phyloP scores from a whole-genome alignment of 2,888 invertebrate genomes.

The Trisateles emortualis region DNA sequence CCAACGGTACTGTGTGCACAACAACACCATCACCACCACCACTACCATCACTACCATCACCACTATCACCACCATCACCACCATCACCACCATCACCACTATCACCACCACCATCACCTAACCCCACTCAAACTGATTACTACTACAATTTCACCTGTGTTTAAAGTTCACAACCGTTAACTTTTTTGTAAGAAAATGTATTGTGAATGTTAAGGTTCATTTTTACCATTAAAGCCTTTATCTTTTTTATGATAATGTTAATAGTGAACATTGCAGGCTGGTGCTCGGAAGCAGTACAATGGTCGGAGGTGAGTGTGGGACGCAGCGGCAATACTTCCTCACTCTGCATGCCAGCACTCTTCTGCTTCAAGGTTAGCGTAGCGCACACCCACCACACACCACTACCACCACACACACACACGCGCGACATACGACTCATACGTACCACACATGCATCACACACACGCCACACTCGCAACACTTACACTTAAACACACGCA shows the following conservation, averaged over 20 bases:
- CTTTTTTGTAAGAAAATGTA: too few species aligned
- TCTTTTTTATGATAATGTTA: not conserved
- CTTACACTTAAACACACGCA: not conserved
- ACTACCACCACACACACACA: constrained; percentile 35
- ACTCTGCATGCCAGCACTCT: constrained; percentile 95
- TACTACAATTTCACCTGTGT: too few species aligned
- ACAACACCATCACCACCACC: too few species aligned
- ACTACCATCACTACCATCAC: too few species aligned
- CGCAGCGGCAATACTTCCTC: constrained; percentile 88
- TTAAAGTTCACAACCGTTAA: too few species aligned
- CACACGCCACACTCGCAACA: constrained; percentile 9
- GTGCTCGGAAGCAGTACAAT: constrained; percentile 35
- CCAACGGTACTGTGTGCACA: constrained; percentile 41
- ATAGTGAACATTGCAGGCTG: constrained; percentile 27
- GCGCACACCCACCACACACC: constrained; percentile 40
- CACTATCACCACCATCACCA: too few species aligned
- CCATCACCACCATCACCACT: too few species aligned
- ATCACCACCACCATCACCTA: too few species aligned
- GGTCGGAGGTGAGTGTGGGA: constrained; percentile 77
- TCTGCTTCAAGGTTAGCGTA: constrained; percentile 93
- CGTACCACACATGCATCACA: constrained; percentile 3
- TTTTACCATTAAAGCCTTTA: too few species aligned
- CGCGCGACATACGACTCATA: constrained; percentile 31
- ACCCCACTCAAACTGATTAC: too few species aligned
- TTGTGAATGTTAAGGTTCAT: too few species aligned